phyloP scores from a whole-genome alignment of 2,113 vertebrate genomes.

The Dicaeum eximium region DNA sequence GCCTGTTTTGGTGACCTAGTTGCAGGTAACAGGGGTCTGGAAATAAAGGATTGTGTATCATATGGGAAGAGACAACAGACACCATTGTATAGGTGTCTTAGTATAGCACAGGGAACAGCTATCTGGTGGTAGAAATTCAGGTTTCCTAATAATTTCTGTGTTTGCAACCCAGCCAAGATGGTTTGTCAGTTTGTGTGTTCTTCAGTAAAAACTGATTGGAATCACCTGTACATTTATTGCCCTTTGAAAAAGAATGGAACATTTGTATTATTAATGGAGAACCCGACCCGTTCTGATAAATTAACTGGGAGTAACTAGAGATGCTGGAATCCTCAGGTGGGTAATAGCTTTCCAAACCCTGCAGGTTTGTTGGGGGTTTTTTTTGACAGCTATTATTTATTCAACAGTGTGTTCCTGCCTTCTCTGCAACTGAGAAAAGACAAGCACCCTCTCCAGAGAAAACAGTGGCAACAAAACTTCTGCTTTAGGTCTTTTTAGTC shows the following conservation, averaged over 20 bases:
- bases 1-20: neutral
- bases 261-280: slow-evolving; percentile 93
- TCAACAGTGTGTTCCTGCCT: slow-evolving; percentile 4
- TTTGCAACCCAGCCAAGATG: neutral
- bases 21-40: neutral
- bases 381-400: slow-evolving; percentile 71
- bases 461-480: neutral
- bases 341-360: slow-evolving; percentile 70
- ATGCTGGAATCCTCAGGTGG: slow-evolving; percentile 71
- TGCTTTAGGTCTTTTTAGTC: neutral
- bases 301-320: slow-evolving; percentile 84
- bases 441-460: neutral
- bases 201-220: slow-evolving; percentile 50
- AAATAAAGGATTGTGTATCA: neutral
- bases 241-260: slow-evolving; percentile 83
- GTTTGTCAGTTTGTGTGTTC: neutral
- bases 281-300: slow-evolving; percentile 79
- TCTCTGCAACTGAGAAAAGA: neutral
- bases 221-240: slow-evolving; percentile 27
- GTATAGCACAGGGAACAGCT: neutral
- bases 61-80: neutral
- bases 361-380: neutral
- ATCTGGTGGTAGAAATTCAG: neutral
- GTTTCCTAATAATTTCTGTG: neutral
- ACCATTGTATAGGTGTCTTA: neutral